Evolutionary conservation across 2,888 invertebrate species (phyloP).

Genomic region (Dione vanillae): DNA sequence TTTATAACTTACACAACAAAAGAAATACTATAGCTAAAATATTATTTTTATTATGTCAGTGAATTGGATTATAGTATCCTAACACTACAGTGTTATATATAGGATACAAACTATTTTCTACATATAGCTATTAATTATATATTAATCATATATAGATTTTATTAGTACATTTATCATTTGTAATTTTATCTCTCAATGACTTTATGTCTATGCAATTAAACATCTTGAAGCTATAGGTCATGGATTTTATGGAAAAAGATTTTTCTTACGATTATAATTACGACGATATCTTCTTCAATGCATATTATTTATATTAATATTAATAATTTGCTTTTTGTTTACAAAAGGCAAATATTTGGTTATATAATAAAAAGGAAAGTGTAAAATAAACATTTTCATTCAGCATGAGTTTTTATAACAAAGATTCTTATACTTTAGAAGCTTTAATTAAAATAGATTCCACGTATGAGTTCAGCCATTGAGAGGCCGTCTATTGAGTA

Average conservation of each 20-base stretch:
- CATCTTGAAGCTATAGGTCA: slow-evolving; percentile 7
- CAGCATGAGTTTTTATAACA: slow-evolving; percentile 1
- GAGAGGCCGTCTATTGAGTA: slow-evolving; percentile 43
- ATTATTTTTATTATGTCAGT: neutral
- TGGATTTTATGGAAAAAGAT: slow-evolving; percentile 6
- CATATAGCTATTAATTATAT: no score
- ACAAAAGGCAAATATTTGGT: no score
- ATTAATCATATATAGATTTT: no score
- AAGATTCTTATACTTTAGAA: slow-evolving; percentile 41
- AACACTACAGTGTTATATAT: no score
- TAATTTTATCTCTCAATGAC: neutral
- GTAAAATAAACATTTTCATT: neutral
- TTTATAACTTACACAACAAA: no score
- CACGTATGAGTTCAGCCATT: slow-evolving; percentile 37
- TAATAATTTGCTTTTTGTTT: no score
- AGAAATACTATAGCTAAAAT: neutral
- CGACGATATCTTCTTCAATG: no score
- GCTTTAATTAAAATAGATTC: slow-evolving; percentile 44
- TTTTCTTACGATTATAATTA: no score
- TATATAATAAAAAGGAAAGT: no score
- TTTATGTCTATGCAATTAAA: neutral
- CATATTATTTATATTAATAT: no score
- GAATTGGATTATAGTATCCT: no score
- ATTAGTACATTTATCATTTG: neutral
- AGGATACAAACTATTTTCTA: no score